phyloP scores from a whole-genome alignment of 2,797 vertebrate species.

The Eospalax fontanierii region DNA sequence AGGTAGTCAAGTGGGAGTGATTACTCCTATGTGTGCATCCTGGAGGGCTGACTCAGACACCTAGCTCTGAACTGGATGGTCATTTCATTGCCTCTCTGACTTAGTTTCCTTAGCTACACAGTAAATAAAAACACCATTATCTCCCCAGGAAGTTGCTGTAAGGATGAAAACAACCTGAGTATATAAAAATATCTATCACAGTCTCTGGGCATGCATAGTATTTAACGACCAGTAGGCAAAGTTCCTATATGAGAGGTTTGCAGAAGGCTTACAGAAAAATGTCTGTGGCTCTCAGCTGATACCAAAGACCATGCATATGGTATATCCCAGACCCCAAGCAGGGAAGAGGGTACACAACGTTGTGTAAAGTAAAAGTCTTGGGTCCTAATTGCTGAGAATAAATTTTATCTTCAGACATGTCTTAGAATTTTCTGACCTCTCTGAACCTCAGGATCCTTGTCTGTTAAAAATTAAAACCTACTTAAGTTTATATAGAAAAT shows the following conservation, averaged over 20 bases:
- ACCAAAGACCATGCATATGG: fast-evolving
- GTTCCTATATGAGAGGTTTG: not conserved
- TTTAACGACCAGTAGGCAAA: not conserved
- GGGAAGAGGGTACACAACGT: fast-evolving
- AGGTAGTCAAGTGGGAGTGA: not conserved
- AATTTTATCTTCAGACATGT: not conserved
- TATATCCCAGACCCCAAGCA: fast-evolving
- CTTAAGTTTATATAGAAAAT: not conserved
- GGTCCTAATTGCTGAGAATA: too few relatives aligned
- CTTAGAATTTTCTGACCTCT: not conserved
- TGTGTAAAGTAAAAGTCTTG: fast-evolving
- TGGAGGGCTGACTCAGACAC: fast-evolving
- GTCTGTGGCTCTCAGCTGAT: fast-evolving
- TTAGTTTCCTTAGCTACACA: not conserved
- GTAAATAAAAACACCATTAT: too few relatives aligned
- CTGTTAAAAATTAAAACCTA: not conserved
- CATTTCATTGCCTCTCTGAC: not conserved
- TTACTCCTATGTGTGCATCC: fast-evolving
- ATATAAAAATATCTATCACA: not conserved
- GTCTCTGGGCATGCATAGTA: fast-evolving
- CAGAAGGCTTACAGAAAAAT: not conserved
- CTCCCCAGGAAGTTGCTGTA: not conserved
- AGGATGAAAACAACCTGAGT: not conserved
- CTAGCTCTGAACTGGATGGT: not conserved
- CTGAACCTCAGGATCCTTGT: not conserved